Base-by-base conservation (phyloP, 2,888 invertebrate genomes). In the Scrobipalpa costella region DNA sequence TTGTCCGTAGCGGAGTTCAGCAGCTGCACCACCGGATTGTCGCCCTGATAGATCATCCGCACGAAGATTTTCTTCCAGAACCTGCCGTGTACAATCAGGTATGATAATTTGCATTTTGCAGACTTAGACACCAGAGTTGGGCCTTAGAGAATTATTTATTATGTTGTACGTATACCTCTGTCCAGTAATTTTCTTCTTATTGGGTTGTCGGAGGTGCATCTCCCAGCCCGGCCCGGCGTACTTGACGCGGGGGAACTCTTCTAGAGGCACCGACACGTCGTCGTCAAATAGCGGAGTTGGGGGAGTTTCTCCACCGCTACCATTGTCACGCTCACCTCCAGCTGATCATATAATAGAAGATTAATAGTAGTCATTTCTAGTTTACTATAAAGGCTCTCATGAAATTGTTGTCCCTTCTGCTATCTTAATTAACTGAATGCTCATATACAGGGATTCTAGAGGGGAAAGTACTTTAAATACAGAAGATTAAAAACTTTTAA, bases 41-140 rank as follows among this genome's bases (percentile, higher is more conserved):
- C 97, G 63, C 94, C 95, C 81, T 96, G 96, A 73, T 92, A 90
- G 11, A 94, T 93, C 64, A 99, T 80, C 64, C 95, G 95, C 7
- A 99, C 96, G 83, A 95, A 98, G 64, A 98, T 96, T 84, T 99
- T 98, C 92, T 99, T 99, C 99, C 99, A 99, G 88, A 97, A 98
- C 72, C 97, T 93, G 73, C 27, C 9, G 8, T 6, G 17, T 17
- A 3, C 34, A n/a, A 11, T 7, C 47, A 36, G 17, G 2, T 36
- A 58, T 33, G 21, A n/a, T n/a, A 21, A n/a, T 44, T 47, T 50
- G 9, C 17, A 17, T 55, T 13, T 1, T 15, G 8, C 6, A 15
- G 15, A 5, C 34, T 11, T 11, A 21, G 0, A 44, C n/a, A n/a
- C n/a, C n/a, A n/a, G n/a, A n/a, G n/a, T n/a, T n/a, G n/a, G n/a